These are phyloP conservation scores for Steinernema feltiae DNA, from an alignment of 1,140 invertebrate species.

Conservation along the genomic window DNA sequence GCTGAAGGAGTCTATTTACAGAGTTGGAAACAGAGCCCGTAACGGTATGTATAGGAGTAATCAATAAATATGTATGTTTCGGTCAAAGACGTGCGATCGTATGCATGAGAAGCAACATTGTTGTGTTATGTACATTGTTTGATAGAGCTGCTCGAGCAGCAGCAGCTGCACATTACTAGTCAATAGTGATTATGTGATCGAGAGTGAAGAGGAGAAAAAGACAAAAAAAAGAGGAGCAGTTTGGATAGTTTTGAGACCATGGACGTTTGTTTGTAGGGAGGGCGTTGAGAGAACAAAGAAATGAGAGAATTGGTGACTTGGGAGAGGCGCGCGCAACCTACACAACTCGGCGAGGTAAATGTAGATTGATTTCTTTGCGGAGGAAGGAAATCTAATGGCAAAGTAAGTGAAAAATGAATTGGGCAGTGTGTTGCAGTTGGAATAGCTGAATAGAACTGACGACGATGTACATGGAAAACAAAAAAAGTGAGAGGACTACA, in stretches of 20 bases:
- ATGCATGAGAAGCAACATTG: neutral
- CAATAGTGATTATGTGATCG: neutral
- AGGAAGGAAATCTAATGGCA: neutral
- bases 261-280: neutral
- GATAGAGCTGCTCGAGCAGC: neutral
- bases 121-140: neutral
- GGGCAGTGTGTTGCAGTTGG: conserved; percentile 8
- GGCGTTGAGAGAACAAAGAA: neutral
- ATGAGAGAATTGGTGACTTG: neutral
- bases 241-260: conserved; percentile 8
- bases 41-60: neutral
- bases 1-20: conserved; percentile 6
- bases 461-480: too few species aligned
- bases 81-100: neutral
- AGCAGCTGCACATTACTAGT: neutral
- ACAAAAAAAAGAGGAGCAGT: neutral
- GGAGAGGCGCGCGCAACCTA: neutral
- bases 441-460: neutral
- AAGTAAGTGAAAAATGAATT: neutral
- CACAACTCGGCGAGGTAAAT: neutral
- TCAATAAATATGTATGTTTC: conserved; percentile 14
- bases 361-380: neutral
- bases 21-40: conserved; percentile 8
- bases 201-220: neutral
- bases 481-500: too few species aligned